A percentile compares a stretch with the other conserved stretches of the same genome.
Conservation (phyloP, 2,888 invertebrate species). For the Caenorhabditis virilis region DNA sequence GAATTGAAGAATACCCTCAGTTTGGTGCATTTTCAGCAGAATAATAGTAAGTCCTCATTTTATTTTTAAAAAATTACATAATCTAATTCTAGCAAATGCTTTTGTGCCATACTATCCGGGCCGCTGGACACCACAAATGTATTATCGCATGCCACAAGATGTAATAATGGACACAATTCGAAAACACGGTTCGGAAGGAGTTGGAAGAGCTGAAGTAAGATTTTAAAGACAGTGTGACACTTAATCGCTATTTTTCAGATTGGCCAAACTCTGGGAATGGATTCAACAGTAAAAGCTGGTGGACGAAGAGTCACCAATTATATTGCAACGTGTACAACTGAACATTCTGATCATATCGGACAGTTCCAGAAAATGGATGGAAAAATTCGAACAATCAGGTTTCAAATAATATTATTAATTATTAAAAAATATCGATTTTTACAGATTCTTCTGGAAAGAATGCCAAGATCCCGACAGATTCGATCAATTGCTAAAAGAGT, state of each 20-base stretch:
- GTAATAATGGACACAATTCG: conserved; percentile 34
- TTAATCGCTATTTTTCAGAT: conserved; percentile 30
- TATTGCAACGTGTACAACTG: conserved; percentile 44
- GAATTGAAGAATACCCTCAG: neutral
- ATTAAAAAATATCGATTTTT: neutral
- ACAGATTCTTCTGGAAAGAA: conserved; percentile 60
- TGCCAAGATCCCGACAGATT: conserved; percentile 41
- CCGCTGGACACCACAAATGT: conserved; percentile 32
- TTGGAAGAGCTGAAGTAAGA: conserved; percentile 37
- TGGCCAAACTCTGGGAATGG: conserved; percentile 52
- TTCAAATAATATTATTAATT: conserved; percentile 3
- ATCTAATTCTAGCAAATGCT: conserved; percentile 12
- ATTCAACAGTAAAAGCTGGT: conserved; percentile 55
- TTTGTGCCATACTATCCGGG: conserved; percentile 37
- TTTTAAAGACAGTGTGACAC: conserved; percentile 1
- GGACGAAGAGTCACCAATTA: conserved; percentile 53
- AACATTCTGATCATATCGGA: conserved; percentile 55
- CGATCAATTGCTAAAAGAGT: conserved; percentile 41
- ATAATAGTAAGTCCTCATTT: conserved; percentile 13
- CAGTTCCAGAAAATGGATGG: conserved; percentile 67
- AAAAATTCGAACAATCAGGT: conserved; percentile 59
- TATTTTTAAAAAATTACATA: neutral
- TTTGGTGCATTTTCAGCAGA: conserved; percentile 18
- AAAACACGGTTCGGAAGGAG: conserved; percentile 33
- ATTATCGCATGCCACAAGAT: conserved; percentile 41